Conservation (phyloP, 2,113 vertebrate genomes). For the Emydocephalus ijimae region DNA sequence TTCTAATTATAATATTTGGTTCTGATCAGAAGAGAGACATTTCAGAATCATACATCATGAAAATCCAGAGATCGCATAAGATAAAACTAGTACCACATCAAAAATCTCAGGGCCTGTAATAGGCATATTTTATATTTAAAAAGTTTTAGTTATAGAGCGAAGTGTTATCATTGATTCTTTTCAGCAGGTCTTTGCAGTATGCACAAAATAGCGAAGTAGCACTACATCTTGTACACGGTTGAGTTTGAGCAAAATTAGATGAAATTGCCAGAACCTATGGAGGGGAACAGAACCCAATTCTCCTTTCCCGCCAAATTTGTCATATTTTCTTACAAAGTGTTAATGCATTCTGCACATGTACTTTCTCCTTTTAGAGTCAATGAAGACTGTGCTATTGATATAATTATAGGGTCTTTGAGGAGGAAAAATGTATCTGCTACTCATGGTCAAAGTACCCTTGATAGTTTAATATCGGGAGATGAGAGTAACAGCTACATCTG, state of each 20-base stretch:
- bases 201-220: neutral
- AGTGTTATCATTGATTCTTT: neutral
- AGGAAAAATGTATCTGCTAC: neutral
- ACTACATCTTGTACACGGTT: neutral
- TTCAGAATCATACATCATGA: neutral
- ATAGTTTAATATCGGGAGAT: slow-evolving; percentile 8
- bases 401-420: neutral
- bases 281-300: neutral
- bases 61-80: neutral
- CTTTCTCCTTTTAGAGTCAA: neutral
- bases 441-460: neutral
- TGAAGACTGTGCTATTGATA: neutral
- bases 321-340: neutral
- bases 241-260: neutral
- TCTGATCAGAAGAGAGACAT: neutral
- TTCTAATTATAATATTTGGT: neutral
- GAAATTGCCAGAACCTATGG: neutral
- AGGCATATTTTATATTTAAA: neutral
- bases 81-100: neutral
- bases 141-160: no score
- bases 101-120: no score
- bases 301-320: neutral
- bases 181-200: neutral
- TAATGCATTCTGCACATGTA: neutral
- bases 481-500: slow-evolving; percentile 10